phyloP scores from a whole-genome alignment of 2,888 invertebrate species.

The Thymelicus lineola region DNA sequence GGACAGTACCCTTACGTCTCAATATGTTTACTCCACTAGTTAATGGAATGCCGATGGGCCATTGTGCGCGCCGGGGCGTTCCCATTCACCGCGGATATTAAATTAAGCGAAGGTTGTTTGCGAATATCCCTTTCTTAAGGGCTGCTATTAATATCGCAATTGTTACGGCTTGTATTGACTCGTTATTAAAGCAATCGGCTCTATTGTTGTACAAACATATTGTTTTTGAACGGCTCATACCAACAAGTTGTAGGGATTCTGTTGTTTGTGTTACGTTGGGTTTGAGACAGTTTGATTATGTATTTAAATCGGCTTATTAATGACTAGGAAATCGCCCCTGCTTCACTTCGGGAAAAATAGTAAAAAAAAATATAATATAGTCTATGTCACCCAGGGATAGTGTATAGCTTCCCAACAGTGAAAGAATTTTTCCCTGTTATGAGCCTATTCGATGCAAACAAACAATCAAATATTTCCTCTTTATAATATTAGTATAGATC shows the following conservation, averaged over 20 bases:
- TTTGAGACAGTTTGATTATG: too few relatives aligned
- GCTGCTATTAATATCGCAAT: constrained; percentile 41
- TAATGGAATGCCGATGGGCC: constrained; percentile 80
- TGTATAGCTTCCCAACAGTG: too few relatives aligned
- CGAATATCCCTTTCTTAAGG: constrained; percentile 58
- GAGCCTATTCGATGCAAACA: too few relatives aligned
- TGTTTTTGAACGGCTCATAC: constrained; percentile 29
- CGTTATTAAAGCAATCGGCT: constrained; percentile 59
- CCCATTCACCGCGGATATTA: constrained; percentile 75
- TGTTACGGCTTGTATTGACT: constrained; percentile 43
- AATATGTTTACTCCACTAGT: constrained; percentile 75
- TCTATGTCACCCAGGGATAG: too few relatives aligned
- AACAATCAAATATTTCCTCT: too few relatives aligned
- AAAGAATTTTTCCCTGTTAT: too few relatives aligned
- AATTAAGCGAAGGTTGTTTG: constrained; percentile 61
- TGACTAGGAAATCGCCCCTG: too few relatives aligned
- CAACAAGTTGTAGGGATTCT: constrained; percentile 27
- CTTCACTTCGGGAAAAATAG: too few relatives aligned
- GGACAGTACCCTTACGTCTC: constrained; percentile 53
- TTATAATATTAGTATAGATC: too few relatives aligned
- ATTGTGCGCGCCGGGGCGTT: constrained; percentile 73
- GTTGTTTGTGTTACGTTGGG: constrained; percentile 3
- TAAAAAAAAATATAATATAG: too few relatives aligned
- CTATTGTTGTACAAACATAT: constrained; percentile 34
- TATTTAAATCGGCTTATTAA: too few relatives aligned